Conservation (phyloP, 2,888 invertebrate species). For the Nasonovia ribisnigri region DNA sequence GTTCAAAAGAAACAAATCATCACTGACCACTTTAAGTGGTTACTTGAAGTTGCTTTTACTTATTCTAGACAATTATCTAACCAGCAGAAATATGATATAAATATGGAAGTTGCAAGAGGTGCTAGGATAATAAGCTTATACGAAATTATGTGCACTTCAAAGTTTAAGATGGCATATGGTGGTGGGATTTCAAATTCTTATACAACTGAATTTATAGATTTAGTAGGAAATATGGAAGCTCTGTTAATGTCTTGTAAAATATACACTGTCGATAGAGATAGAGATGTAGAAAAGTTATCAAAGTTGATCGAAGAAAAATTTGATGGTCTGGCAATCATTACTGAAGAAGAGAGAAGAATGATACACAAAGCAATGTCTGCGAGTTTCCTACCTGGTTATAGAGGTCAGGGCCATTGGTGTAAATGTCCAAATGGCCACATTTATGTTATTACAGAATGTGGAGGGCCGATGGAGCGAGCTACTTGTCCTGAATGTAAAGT, state of each 20-base stretch:
- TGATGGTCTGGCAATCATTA: conserved; percentile 59
- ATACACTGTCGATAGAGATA: conserved; percentile 67
- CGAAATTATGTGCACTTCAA: neutral
- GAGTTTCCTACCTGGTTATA: neutral
- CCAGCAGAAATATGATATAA: conserved; percentile 55
- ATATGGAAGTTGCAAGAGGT: conserved; percentile 47
- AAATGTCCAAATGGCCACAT: conserved; percentile 80
- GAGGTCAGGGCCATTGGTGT: conserved; percentile 52
- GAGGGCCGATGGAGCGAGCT: conserved; percentile 70
- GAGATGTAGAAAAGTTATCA: conserved; percentile 65
- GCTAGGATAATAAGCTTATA: conserved; percentile 44
- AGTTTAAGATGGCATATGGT: neutral
- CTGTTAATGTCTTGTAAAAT: conserved; percentile 66
- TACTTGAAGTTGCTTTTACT: conserved; percentile 35
- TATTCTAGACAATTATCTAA: conserved; percentile 2
- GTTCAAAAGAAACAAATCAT: neutral
- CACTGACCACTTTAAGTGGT: conserved; percentile 23
- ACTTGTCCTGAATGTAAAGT: conserved; percentile 75
- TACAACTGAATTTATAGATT: conserved; percentile 43
- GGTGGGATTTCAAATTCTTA: neutral
- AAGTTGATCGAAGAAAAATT: conserved; percentile 66
- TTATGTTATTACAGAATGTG: conserved; percentile 79
- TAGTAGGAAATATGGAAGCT: conserved; percentile 53
- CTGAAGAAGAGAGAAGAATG: conserved; percentile 72
- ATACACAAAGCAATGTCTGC: conserved; percentile 71